phyloP scores from a whole-genome alignment of 2,113 vertebrate genomes.

The Atherinomorus stipes region DNA sequence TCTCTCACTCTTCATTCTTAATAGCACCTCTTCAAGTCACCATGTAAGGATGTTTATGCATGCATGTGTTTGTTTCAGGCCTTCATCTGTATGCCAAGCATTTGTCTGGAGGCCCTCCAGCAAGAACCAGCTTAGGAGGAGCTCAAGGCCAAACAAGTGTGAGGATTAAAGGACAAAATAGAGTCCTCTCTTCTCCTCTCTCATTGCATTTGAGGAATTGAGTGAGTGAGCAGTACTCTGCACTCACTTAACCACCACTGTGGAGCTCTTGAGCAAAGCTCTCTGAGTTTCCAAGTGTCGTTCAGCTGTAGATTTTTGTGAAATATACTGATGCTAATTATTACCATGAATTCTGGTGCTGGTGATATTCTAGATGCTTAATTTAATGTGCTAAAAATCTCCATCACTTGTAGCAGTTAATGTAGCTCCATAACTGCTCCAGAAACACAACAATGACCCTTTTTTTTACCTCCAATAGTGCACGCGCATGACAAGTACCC shows the following conservation, averaged over 20 bases:
- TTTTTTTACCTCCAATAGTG: conserved; percentile 17
- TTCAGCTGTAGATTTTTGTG: conserved; percentile 8
- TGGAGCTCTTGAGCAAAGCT: conserved; percentile 67
- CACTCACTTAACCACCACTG: conserved; percentile 56
- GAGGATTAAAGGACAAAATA: conserved; percentile 73
- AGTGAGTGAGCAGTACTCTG: conserved; percentile 50
- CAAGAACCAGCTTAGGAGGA: conserved; percentile 68
- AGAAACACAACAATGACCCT: conserved; percentile 18
- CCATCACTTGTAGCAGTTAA: neutral
- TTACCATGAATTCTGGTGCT: neutral
- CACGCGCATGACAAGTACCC: conserved; percentile 36
- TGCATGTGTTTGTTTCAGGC: conserved; percentile 32
- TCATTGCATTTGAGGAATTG: conserved; percentile 41
- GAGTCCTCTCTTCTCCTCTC: conserved; percentile 50
- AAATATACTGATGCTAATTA: conserved; percentile 25
- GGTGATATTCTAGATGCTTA: neutral
- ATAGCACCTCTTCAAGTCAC: conserved; percentile 55
- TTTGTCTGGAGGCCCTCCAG: conserved; percentile 70
- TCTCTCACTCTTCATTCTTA: conserved; percentile 57
- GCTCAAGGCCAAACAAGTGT: conserved; percentile 79
- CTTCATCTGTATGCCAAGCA: conserved; percentile 75
- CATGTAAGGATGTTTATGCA: conserved; percentile 18
- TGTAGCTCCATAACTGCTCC: neutral
- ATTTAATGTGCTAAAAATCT: conserved; percentile 1
- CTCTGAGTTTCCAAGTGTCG: conserved; percentile 15